phyloP scores from a whole-genome alignment of 1,140 invertebrate genomes.

The Manduca sexta region DNA sequence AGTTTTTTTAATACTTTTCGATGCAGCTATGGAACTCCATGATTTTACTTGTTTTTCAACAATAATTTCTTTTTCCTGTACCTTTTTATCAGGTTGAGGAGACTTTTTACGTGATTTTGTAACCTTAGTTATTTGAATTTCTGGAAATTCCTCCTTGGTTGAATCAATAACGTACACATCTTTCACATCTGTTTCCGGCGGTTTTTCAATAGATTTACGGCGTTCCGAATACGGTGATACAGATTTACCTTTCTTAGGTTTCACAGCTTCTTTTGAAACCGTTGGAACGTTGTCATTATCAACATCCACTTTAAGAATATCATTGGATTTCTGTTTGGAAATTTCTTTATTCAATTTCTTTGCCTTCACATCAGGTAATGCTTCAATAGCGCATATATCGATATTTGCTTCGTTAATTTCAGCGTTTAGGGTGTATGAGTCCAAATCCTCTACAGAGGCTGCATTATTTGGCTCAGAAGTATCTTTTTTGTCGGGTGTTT shows the following conservation, averaged over 20 bases:
- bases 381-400: conserved; percentile 6
- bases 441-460: conserved; percentile 10
- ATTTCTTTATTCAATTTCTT: neutral
- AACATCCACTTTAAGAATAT: conserved; percentile 6
- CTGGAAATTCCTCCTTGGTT: conserved; percentile 56
- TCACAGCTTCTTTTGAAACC: conserved; percentile 33
- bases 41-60: conserved; percentile 29
- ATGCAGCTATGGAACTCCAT: conserved; percentile 38
- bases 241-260: conserved; percentile 46
- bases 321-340: neutral
- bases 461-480: conserved; percentile 10
- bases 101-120: conserved; percentile 51
- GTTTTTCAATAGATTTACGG: conserved; percentile 30
- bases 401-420: conserved; percentile 7
- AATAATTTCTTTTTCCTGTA: conserved; percentile 23
- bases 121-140: conserved; percentile 60
- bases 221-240: conserved; percentile 36
- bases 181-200: conserved; percentile 37
- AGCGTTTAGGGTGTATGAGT: conserved; percentile 3
- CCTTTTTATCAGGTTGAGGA: conserved; percentile 35
- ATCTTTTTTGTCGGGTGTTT: conserved; percentile 43
- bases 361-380: neutral
- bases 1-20: conserved; percentile 20
- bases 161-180: conserved; percentile 63
- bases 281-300: conserved; percentile 9